phyloP scores from a whole-genome alignment of 2,888 invertebrate genomes.

The Pachycephus smyrnensis region DNA sequence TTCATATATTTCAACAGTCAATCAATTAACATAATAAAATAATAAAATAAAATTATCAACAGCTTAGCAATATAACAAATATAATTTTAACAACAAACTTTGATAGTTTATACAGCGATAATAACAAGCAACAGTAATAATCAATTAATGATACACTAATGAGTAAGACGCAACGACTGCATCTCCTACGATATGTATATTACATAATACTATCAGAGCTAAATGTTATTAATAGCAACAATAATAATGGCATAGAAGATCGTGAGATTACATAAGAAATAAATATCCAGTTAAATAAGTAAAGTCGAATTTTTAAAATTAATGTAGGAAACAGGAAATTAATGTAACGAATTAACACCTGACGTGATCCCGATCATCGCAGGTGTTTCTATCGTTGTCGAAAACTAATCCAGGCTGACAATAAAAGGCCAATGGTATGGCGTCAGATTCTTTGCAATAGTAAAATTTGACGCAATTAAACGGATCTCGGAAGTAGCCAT shows the following conservation, averaged over 20 bases:
- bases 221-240: too few relatives aligned
- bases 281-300: neutral
- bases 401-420: slow-evolving; percentile 38
- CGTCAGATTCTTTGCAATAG: slow-evolving; percentile 24
- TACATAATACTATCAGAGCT: neutral
- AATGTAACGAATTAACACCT: slow-evolving; percentile 31
- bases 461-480: slow-evolving; percentile 51
- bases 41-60: neutral
- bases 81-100: neutral
- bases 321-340: neutral
- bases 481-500: slow-evolving; percentile 45
- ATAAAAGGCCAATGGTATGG: slow-evolving; percentile 36
- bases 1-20: neutral
- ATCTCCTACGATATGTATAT: neutral
- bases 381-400: slow-evolving; percentile 30
- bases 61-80: neutral
- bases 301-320: neutral
- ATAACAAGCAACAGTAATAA: neutral
- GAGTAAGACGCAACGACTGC: neutral
- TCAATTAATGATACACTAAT: neutral
- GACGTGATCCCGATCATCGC: slow-evolving; percentile 30
- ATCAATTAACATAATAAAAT: neutral
- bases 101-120: neutral
- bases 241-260: too few relatives aligned
- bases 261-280: neutral